phyloP scores from a whole-genome alignment of 2,888 invertebrate species.

The Pherbina coryleti region DNA sequence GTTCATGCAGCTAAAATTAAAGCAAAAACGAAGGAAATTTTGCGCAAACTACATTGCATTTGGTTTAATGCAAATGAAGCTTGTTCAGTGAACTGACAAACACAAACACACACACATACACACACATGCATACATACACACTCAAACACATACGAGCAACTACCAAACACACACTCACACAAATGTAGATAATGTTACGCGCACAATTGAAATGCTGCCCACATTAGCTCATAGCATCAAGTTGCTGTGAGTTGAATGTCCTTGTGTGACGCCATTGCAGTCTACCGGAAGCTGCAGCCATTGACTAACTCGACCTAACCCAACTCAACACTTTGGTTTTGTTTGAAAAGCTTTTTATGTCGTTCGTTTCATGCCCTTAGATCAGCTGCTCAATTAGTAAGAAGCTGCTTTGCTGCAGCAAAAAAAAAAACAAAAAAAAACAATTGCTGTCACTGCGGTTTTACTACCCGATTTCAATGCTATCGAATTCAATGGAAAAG shows the following conservation, averaged over 20 bases:
- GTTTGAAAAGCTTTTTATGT: too few species aligned
- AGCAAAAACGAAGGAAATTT: not conserved
- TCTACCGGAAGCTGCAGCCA: not conserved
- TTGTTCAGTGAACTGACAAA: not conserved
- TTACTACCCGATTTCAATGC: too few species aligned
- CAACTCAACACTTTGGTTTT: too few species aligned
- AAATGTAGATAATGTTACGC: too few species aligned
- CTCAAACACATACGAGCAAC: not conserved
- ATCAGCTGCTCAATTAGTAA: too few species aligned
- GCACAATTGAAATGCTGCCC: not conserved
- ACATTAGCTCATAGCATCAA: not conserved
- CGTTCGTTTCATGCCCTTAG: too few species aligned
- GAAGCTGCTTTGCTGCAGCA: too few species aligned
- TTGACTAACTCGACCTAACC: too few species aligned
- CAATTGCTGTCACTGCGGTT: too few species aligned
- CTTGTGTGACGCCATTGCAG: conserved; percentile 37
- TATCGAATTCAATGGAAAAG: too few species aligned
- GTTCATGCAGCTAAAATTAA: not conserved
- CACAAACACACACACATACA: not conserved
- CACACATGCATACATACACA: not conserved
- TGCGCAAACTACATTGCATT: not conserved
- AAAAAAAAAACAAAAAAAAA: too few species aligned
- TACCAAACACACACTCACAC: not conserved
- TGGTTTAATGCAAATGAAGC: conserved; percentile 8
- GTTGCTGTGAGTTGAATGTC: conserved; percentile 38